Base-by-base conservation (phyloP, 2,797 vertebrate genomes). In the Megaceryle alcyon region DNA sequence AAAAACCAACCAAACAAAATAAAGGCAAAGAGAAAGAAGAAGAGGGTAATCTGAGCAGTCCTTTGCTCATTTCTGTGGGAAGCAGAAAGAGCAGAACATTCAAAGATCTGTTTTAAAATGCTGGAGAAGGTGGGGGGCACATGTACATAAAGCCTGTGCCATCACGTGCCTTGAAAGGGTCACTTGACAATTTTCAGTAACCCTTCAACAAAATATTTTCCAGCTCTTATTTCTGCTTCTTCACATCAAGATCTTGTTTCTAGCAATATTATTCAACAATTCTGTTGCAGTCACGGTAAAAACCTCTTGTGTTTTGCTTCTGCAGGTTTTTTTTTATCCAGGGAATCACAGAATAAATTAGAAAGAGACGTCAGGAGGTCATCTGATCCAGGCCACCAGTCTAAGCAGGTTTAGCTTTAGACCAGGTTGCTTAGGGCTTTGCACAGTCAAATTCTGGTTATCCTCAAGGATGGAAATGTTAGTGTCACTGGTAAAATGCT, bases 191-290 rank as follows among this genome's bases (percentile, higher is more conserved):
- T 92, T 85, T 85, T 79, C 72, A 73, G 48, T 72, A 93, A 79
- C 44, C 76, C 41, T 86, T 56, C 73, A 92, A 54, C 37, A 65
- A 84, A 84, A 72, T 88, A 64, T 82, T 93, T 90, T 90, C 68
- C 79, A 90, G 43, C 71, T 78, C 33, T 82, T 90, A 35, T 68
- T 86, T 84, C 75, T 64, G 18, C 56, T 35, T 60, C 51, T 77
- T 80, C 33, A 18, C 15, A 86, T 88, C 18, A 90, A 79, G 68
- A 39, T 60, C 51, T 53, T 79, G 22, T 88, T 86, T 65, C 64
- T 68, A 88, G 26, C 57, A 39, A 43, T 43, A 65, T 65, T 69
- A 65, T 69, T 76, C 46, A 71, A 72, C 11, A 43, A 12, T 56
- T 68, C 29, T 78, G 9, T 37, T 87, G 29, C 15, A 56, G 60